A percentile compares a stretch with the other conserved stretches of the same genome.
Conservation (phyloP, 1,140 invertebrate species). For the Steinernema feltiae region DNA sequence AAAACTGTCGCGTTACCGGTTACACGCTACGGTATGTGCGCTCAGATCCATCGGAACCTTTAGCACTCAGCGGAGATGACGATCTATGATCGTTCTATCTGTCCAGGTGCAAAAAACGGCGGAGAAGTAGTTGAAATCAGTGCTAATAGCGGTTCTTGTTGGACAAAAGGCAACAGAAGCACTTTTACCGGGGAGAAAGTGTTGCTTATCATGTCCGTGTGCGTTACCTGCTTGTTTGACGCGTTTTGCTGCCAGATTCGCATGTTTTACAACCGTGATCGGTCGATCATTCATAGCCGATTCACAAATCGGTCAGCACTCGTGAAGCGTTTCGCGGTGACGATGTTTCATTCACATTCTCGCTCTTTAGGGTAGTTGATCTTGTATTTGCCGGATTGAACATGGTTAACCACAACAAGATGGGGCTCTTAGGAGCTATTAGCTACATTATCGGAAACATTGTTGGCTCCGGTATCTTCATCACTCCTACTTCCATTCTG, state of each 20-base stretch:
- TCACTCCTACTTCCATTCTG: constrained; percentile 28
- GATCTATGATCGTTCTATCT: neutral
- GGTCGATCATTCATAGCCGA: neutral
- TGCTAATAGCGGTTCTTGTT: neutral
- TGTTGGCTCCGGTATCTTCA: constrained; percentile 22
- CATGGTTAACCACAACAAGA: constrained; percentile 27
- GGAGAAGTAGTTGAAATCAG: neutral
- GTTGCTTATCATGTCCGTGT: neutral
- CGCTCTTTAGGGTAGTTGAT: neutral
- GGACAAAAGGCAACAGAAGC: neutral
- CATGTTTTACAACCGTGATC: neutral
- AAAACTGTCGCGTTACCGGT: neutral
- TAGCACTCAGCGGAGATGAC: no score
- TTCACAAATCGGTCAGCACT: neutral
- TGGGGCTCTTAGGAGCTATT: constrained; percentile 37
- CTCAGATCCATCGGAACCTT: no score
- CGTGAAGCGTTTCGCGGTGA: neutral
- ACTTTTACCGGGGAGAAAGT: neutral
- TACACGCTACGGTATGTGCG: neutral
- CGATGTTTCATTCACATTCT: neutral
- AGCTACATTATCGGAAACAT: constrained; percentile 33
- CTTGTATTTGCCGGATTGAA: neutral
- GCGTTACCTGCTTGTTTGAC: neutral
- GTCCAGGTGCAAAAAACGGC: neutral
- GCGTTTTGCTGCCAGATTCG: neutral